These are phyloP conservation scores for Lapara coniferarum DNA, from an alignment of 2,888 invertebrate species.

Conservation along the genomic window DNA sequence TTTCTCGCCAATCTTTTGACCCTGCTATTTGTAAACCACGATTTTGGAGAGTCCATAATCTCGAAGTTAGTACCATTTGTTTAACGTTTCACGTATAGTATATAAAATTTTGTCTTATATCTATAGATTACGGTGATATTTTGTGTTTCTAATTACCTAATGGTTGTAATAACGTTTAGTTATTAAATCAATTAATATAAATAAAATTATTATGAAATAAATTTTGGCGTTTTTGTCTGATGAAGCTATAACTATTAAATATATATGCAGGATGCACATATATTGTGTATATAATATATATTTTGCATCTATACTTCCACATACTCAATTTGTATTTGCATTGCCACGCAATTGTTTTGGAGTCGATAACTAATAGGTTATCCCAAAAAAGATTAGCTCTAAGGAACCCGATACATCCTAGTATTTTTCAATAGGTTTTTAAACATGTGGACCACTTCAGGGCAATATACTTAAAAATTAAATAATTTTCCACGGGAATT, in stretches of 20 bases:
- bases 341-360: too few species aligned
- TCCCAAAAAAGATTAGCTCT: too few species aligned
- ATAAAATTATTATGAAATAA: constrained; percentile 19
- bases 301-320: too few species aligned
- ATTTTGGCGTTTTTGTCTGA: not conserved
- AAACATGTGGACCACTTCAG: too few species aligned
- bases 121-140: constrained; percentile 16
- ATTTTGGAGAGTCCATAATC: not conserved
- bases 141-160: constrained; percentile 15
- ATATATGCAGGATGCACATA: too few species aligned
- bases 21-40: not conserved
- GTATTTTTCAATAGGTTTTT: too few species aligned
- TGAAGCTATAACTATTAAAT: constrained; percentile 51
- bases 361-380: too few species aligned
- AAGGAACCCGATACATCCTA: too few species aligned
- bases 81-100: not conserved
- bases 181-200: constrained; percentile 22
- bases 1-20: not conserved
- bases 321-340: too few species aligned
- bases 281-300: too few species aligned
- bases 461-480: too few species aligned
- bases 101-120: not conserved
- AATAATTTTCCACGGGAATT: too few species aligned
- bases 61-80: not conserved
- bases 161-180: constrained; percentile 20